phyloP scores from a whole-genome alignment of 1,140 invertebrate species.

The Habropoda laboriosa region DNA sequence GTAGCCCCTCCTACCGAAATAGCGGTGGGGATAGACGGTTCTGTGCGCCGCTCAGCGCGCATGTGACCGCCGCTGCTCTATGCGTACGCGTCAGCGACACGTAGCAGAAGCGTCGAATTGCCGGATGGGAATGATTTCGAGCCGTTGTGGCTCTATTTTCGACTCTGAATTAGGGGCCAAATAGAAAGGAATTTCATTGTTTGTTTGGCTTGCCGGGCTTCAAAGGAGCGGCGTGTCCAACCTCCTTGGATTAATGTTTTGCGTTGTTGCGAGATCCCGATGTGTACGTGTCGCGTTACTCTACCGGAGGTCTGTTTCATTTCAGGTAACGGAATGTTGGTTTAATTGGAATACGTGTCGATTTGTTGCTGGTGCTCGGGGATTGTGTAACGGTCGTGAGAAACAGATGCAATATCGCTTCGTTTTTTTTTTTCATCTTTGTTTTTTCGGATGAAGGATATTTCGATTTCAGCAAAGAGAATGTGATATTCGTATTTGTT shows the following conservation, averaged over 20 bases:
- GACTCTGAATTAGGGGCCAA: slow-evolving; percentile 6
- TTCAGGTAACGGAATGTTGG: not conserved
- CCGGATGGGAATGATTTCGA: not conserved
- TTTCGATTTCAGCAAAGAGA: too few species aligned
- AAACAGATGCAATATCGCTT: too few species aligned
- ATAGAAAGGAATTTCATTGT: slow-evolving; percentile 18
- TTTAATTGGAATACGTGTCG: not conserved
- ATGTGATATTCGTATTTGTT: too few species aligned
- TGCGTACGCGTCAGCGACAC: slow-evolving; percentile 46
- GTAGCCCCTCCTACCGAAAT: slow-evolving; percentile 70
- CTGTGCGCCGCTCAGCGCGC: slow-evolving; percentile 49
- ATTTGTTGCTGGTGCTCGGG: too few species aligned
- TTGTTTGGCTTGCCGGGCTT: not conserved
- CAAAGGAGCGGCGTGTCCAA: not conserved
- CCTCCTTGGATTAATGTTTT: slow-evolving; percentile 17
- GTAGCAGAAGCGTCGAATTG: slow-evolving; percentile 38
- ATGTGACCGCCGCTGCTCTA: slow-evolving; percentile 62
- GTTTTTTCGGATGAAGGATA: too few species aligned
- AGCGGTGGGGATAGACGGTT: slow-evolving; percentile 28
- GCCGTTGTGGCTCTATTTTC: slow-evolving; percentile 33
- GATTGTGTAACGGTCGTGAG: not conserved
- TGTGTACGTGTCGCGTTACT: not conserved
- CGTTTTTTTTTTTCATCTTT: too few species aligned
- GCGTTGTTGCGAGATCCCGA: not conserved
- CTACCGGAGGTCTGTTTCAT: not conserved